These are phyloP conservation scores for Scaptodrosophila lebanonensis DNA, from an alignment of 1,140 invertebrate genomes.

Conservation along the genomic window DNA sequence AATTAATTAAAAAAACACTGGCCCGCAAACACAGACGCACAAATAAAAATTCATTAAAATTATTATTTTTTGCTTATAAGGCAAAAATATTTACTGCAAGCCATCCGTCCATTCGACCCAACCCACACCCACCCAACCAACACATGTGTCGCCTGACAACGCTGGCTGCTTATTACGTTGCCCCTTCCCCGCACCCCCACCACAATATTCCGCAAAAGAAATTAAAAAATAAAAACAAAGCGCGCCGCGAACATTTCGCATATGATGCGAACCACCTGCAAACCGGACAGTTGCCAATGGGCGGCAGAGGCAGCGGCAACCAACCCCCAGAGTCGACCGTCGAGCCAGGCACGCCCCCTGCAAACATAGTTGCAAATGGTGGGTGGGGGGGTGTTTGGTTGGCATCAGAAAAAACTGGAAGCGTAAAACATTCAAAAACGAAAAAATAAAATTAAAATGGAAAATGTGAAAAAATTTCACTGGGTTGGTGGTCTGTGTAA, in stretches of 20 bases:
- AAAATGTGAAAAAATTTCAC: slow-evolving; percentile 46
- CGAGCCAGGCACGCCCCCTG: slow-evolving; percentile 59
- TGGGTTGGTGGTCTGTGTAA: slow-evolving; percentile 5
- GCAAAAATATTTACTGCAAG: slow-evolving; percentile 45
- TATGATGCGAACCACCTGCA: slow-evolving; percentile 62
- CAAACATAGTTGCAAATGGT: slow-evolving; percentile 48
- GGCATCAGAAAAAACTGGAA: slow-evolving; percentile 13
- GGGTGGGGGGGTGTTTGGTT: neutral
- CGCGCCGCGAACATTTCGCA: slow-evolving; percentile 46
- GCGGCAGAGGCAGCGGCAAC: slow-evolving; percentile 34
- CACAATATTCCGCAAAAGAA: neutral
- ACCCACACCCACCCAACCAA: neutral
- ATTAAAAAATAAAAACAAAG: slow-evolving; percentile 26
- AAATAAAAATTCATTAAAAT: slow-evolving; percentile 66
- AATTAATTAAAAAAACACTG: slow-evolving; percentile 67
- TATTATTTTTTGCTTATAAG: slow-evolving; percentile 65
- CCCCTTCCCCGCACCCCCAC: neutral
- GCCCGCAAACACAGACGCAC: slow-evolving; percentile 7
- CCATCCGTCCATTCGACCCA: slow-evolving; percentile 5
- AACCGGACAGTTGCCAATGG: slow-evolving; percentile 69
- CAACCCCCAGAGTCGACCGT: slow-evolving; percentile 64
- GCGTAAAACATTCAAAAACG: slow-evolving; percentile 28
- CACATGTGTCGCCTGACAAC: slow-evolving; percentile 47
- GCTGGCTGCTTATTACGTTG: slow-evolving; percentile 53
- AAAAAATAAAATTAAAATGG: slow-evolving; percentile 28